phyloP scores from a whole-genome alignment of 2,888 invertebrate genomes.

The Hetaerina titia region DNA sequence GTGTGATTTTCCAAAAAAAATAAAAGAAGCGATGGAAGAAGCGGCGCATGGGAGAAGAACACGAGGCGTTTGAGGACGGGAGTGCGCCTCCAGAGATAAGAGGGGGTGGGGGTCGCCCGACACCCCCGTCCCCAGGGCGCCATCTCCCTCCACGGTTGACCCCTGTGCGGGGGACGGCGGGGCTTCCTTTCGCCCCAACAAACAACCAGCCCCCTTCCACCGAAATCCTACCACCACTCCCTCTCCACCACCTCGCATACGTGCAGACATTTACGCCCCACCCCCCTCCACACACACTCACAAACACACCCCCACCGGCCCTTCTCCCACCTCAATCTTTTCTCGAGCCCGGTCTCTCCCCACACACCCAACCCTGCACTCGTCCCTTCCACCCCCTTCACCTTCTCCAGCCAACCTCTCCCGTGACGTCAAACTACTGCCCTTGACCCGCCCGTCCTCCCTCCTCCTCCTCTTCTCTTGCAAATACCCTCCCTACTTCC shows the following conservation, averaged over 20 bases:
- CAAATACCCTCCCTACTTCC: constrained; percentile 1
- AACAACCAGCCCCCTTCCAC: not conserved
- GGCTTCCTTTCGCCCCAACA: not conserved
- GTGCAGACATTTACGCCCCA: not conserved
- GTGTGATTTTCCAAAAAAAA: too few relatives aligned
- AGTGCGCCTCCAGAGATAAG: constrained; percentile 48
- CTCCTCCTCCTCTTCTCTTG: constrained; percentile 5
- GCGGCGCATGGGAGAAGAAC: not conserved
- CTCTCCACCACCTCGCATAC: not conserved
- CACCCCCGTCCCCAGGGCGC: not conserved
- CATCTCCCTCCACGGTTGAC: not conserved
- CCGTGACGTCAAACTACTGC: constrained; percentile 11
- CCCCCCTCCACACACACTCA: not conserved
- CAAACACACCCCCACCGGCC: not conserved
- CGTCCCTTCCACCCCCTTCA: not conserved
- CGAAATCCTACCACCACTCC: not conserved
- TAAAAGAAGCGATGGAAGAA: not conserved
- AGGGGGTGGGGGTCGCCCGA: not conserved
- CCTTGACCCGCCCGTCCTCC: not conserved
- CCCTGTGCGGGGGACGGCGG: not conserved
- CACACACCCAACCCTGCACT: not conserved
- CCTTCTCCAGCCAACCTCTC: not conserved
- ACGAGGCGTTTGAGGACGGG: not conserved
- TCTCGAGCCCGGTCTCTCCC: not conserved
- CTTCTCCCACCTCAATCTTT: not conserved